Evolutionary conservation across 2,113 vertebrate species (phyloP).

Genomic region (Neolamprologus sp.): DNA sequence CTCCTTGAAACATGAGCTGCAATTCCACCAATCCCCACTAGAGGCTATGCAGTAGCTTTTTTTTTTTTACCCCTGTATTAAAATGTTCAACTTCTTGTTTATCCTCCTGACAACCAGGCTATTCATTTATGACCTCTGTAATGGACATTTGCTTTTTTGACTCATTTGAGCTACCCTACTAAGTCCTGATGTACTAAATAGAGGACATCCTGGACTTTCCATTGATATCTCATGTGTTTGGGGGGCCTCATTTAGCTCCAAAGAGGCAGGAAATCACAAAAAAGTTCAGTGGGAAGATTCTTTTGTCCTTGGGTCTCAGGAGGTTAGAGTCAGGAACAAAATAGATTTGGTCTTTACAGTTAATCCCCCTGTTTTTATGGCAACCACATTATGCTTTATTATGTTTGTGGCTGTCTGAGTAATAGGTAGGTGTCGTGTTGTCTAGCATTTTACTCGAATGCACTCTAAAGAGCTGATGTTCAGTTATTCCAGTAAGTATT

Average conservation of each 20-base stretch:
- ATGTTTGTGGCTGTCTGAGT: background rate
- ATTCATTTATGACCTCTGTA: background rate
- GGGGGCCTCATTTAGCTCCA: background rate
- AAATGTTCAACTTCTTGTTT: background rate
- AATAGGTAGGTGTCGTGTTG: background rate
- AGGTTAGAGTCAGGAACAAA: background rate
- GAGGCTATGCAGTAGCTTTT: background rate
- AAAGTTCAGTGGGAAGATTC: background rate
- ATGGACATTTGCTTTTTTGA: background rate
- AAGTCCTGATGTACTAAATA: background rate
- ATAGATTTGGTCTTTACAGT: background rate
- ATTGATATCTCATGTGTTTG: background rate
- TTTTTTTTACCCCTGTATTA: background rate
- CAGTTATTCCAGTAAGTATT: background rate
- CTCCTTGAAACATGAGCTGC: background rate
- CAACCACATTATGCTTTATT: background rate
- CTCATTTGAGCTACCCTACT: background rate
- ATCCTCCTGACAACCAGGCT: background rate
- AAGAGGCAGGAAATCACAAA: background rate
- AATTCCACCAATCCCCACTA: background rate
- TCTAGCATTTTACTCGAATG: background rate
- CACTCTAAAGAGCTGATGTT: background rate
- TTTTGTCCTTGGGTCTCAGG: background rate
- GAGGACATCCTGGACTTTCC: background rate
- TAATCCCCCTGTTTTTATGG: background rate